These are phyloP conservation scores for Coptodon bakossiorum DNA, from an alignment of 2,113 vertebrate genomes.

Conservation along the genomic window DNA sequence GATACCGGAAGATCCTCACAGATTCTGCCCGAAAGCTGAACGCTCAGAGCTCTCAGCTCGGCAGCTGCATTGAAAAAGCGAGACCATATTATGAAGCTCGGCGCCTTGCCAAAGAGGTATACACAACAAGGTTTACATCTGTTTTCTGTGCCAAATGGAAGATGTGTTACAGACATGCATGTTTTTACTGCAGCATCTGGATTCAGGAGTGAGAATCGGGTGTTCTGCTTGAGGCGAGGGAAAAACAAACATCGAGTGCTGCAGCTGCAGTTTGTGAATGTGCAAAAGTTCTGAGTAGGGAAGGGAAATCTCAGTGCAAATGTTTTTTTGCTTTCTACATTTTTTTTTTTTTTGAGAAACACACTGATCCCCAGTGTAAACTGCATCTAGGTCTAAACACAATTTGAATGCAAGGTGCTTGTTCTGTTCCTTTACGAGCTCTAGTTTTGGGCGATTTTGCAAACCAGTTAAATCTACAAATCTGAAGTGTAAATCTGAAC, in stretches of 20 bases:
- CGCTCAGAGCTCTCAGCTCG: constrained; percentile 84
- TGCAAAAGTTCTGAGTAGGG: neutral
- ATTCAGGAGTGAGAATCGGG: neutral
- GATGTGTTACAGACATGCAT: neutral
- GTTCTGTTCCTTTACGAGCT: neutral
- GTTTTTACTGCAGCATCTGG: neutral
- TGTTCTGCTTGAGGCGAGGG: neutral
- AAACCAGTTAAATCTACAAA: neutral
- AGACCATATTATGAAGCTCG: constrained; percentile 91
- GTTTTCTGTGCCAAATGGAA: neutral
- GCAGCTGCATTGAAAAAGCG: constrained; percentile 88
- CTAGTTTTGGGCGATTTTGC: neutral
- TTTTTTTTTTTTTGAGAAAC: neutral
- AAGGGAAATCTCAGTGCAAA: neutral
- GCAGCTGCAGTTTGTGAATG: neutral
- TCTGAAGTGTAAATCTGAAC: neutral
- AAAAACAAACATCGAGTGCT: neutral
- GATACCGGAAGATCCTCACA: constrained; percentile 87
- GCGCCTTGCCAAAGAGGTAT: constrained; percentile 84
- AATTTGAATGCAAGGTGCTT: neutral
- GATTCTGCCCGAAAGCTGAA: constrained; percentile 90
- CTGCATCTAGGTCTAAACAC: neutral
- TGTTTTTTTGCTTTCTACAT: neutral
- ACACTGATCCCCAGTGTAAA: neutral
- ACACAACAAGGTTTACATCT: neutral